Evolutionary conservation across 2,888 invertebrate species (phyloP).

Genomic region (Papilio gigon): DNA sequence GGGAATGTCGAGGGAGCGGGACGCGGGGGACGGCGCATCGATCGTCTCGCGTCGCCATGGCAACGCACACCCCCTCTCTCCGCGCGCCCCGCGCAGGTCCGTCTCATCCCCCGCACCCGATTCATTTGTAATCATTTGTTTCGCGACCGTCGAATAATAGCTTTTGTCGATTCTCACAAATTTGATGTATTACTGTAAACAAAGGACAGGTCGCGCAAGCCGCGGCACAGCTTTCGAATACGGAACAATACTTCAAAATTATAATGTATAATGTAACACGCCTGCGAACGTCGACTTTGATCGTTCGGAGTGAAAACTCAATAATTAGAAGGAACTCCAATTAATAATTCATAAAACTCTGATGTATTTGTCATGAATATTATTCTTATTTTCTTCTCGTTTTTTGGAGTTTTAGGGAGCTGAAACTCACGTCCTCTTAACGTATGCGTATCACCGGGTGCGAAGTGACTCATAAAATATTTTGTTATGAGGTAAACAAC

Average conservation of each 20-base stretch:
- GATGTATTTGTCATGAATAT: too few species aligned
- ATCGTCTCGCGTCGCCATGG: slow-evolving; percentile 77
- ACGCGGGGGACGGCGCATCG: slow-evolving; percentile 62
- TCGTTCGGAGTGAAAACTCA: background rate
- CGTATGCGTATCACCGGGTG: too few species aligned
- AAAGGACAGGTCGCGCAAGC: slow-evolving; percentile 38
- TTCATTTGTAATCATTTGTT: slow-evolving; percentile 83
- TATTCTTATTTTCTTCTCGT: background rate
- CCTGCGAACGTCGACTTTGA: background rate
- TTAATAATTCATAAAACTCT: too few species aligned
- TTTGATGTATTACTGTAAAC: slow-evolving; percentile 69
- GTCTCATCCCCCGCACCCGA: slow-evolving; percentile 57
- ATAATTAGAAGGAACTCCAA: background rate
- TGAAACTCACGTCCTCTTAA: too few species aligned
- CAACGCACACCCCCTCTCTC: slow-evolving; percentile 58
- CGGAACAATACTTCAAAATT: background rate
- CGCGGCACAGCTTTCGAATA: background rate
- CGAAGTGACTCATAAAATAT: too few species aligned
- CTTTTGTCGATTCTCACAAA: slow-evolving; percentile 70
- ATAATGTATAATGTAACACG: too few species aligned
- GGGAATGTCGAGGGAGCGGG: slow-evolving; percentile 52
- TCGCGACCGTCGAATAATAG: slow-evolving; percentile 77
- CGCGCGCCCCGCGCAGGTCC: slow-evolving; percentile 49
- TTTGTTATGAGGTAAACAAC: too few species aligned
- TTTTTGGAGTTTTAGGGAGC: background rate